Percentiles rank a stretch among this genome's conserved stretches.
Conservation (phyloP, 2,888 invertebrate genomes). For the Drosophila neoperkinsi region DNA sequence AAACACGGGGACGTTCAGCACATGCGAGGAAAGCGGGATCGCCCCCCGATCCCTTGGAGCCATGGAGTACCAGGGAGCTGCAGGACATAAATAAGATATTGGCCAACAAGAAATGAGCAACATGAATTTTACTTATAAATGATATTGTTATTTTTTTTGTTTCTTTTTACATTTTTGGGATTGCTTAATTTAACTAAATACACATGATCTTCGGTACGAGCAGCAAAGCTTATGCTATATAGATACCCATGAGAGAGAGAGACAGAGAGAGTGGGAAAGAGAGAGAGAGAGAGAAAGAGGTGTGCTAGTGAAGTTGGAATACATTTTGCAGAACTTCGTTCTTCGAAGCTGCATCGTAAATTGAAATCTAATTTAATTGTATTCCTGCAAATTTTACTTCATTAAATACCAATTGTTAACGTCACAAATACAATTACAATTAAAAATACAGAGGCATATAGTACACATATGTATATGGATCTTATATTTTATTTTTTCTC, state of each 20-base stretch:
- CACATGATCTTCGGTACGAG: slow-evolving; percentile 2
- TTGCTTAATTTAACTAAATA: slow-evolving; percentile 5
- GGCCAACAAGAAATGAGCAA: slow-evolving; percentile 66
- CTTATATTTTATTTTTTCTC: neutral
- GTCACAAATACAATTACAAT: slow-evolving; percentile 23
- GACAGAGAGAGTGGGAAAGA: neutral
- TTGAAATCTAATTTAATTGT: slow-evolving; percentile 15
- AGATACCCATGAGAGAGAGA: neutral
- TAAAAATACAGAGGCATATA: slow-evolving; percentile 2
- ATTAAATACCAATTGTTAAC: slow-evolving; percentile 38
- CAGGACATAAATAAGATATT: slow-evolving; percentile 89
- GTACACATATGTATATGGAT: slow-evolving; percentile 14
- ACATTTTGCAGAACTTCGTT: slow-evolving; percentile 9
- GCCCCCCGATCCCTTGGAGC: slow-evolving; percentile 89
- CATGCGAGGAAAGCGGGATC: slow-evolving; percentile 78
- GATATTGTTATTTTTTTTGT: slow-evolving; percentile 7
- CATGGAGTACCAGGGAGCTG: slow-evolving; percentile 90
- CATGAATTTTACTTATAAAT: slow-evolving; percentile 4
- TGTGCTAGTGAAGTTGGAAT: neutral
- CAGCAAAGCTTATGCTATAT: slow-evolving; percentile 1
- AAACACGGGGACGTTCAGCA: slow-evolving; percentile 76
- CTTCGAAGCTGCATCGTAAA: neutral
- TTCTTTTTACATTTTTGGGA: neutral
- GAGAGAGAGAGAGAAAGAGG: neutral
- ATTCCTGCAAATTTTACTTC: slow-evolving; percentile 31